Evolutionary conservation across 2,113 vertebrate genomes (phyloP).

Genomic region (Clupea harengus): DNA sequence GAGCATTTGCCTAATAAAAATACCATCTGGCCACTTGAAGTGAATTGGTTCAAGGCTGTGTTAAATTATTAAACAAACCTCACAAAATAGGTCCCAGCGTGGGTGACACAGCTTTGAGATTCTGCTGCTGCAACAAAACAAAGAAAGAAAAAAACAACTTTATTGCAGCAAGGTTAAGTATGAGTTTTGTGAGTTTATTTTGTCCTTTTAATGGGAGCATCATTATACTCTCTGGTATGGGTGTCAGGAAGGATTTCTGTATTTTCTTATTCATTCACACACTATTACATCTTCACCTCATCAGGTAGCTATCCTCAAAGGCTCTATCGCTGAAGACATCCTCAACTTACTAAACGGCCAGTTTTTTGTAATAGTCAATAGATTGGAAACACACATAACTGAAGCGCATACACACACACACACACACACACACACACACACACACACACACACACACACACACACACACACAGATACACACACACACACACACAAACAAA

Average conservation of each 20-base stretch:
- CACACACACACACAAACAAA: too few species aligned
- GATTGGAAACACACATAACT: too few species aligned
- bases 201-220: neutral
- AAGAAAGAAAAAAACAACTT: neutral
- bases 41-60: constrained; percentile 62
- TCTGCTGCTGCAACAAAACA: constrained; percentile 2
- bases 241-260: neutral
- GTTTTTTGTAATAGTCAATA: too few species aligned
- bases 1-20: constrained; percentile 66
- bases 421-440: too few species aligned
- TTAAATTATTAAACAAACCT: constrained; percentile 68
- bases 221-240: neutral
- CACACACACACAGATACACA: too few species aligned
- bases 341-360: neutral
- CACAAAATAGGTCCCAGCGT: constrained; percentile 54
- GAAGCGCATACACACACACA: too few species aligned
- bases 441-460: too few species aligned
- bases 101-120: constrained; percentile 32
- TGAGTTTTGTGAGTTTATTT: neutral
- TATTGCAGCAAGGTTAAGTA: constrained; percentile 32
- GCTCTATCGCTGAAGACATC: neutral
- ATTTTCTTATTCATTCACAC: neutral
- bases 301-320: neutral
- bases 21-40: constrained; percentile 66
- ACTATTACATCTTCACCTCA: neutral